Conservation (phyloP, 2,797 vertebrate genomes). For the Oreortyx pictus region DNA sequence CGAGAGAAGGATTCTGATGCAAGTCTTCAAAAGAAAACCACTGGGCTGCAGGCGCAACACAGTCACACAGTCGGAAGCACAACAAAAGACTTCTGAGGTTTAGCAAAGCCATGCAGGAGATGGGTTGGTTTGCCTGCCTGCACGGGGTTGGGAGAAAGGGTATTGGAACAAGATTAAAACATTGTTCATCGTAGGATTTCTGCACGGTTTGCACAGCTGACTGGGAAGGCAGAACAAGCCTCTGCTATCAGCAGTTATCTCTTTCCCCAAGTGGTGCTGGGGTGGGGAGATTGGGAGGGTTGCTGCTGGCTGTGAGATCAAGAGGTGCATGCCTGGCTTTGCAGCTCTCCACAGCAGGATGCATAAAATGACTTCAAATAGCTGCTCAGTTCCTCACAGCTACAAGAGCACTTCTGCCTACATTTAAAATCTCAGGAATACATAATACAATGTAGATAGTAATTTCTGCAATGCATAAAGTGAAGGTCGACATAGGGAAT, state of each 20-base stretch:
- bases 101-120: slow-evolving; percentile 46
- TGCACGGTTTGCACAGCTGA: slow-evolving; percentile 43
- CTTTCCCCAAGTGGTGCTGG: background rate
- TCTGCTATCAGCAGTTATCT: background rate
- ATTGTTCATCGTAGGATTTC: background rate
- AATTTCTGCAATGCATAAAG: background rate
- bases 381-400: background rate
- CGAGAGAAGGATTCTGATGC: background rate
- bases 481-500: background rate
- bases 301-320: background rate
- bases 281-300: background rate
- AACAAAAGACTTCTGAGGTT: slow-evolving; percentile 64
- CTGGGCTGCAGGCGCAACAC: slow-evolving; percentile 26
- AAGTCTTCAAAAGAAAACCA: slow-evolving; percentile 58
- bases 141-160: slow-evolving; percentile 7
- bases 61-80: slow-evolving; percentile 30
- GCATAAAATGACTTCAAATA: background rate
- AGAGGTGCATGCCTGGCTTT: background rate
- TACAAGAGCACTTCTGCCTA: background rate
- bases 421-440: background rate
- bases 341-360: background rate
- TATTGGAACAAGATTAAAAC: slow-evolving; percentile 66
- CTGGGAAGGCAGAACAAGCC: background rate
- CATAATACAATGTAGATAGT: background rate
- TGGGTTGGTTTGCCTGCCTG: slow-evolving; percentile 28